Percentiles rank a stretch among this genome's conserved stretches.
Evolutionary conservation across 1,140 invertebrate genomes (phyloP).

Genomic region (Anadara kagoshimensis): DNA sequence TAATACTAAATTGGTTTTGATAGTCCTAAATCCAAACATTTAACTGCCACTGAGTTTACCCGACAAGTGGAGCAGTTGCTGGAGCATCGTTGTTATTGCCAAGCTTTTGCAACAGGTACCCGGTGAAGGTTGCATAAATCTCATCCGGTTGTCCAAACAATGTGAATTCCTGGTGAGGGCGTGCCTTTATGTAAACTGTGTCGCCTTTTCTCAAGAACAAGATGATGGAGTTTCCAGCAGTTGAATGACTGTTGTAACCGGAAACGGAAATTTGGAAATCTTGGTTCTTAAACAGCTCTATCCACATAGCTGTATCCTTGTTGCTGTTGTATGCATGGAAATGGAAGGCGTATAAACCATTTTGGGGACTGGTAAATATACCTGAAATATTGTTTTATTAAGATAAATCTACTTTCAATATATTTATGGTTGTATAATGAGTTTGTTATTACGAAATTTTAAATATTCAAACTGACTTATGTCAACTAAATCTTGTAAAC

Average conservation of each 20-base stretch:
- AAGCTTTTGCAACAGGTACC: slow-evolving; percentile 4
- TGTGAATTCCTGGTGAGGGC: slow-evolving; percentile 34
- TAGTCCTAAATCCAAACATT: too few relatives aligned
- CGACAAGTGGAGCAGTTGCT: too few relatives aligned
- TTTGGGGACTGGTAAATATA: slow-evolving; percentile 46
- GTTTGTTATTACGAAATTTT: too few relatives aligned
- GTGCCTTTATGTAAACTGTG: slow-evolving; percentile 25
- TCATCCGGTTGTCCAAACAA: slow-evolving; percentile 37
- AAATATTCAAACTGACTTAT: too few relatives aligned
- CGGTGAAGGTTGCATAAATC: slow-evolving; percentile 41
- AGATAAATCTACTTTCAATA: too few relatives aligned
- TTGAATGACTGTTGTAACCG: slow-evolving; percentile 32
- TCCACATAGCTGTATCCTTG: slow-evolving; percentile 39
- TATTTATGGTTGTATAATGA: too few relatives aligned
- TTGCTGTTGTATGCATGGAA: slow-evolving; percentile 36
- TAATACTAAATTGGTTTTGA: too few relatives aligned
- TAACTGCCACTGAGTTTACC: too few relatives aligned
- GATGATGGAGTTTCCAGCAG: slow-evolving; percentile 36
- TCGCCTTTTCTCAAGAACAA: slow-evolving; percentile 26
- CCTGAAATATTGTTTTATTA: slow-evolving; percentile 13
- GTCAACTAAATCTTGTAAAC: too few relatives aligned
- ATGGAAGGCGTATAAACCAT: slow-evolving; percentile 47
- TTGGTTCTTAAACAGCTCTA: slow-evolving; percentile 32
- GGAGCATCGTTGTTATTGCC: too few relatives aligned
- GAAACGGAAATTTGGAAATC: slow-evolving; percentile 35